phyloP scores from a whole-genome alignment of 2,113 vertebrate species.

The Vanacampus margaritifer region DNA sequence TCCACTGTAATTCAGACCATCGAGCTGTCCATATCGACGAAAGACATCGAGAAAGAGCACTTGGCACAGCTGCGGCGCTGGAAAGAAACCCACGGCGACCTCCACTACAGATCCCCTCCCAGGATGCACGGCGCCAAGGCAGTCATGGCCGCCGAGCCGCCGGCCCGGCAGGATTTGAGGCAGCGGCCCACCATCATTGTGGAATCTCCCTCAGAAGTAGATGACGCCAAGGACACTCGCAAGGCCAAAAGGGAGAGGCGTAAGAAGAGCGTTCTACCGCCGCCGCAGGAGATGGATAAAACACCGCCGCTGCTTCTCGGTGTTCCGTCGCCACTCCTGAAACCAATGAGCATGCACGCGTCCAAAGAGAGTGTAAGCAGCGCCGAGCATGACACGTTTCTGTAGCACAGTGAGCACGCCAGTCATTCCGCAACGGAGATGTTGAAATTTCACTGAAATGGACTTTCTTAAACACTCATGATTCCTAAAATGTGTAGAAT shows the following conservation, averaged over 20 bases:
- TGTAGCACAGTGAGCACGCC: conserved; percentile 75
- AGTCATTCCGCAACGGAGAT: conserved; percentile 6
- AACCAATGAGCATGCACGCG: conserved; percentile 55
- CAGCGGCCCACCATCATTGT: conserved; percentile 86
- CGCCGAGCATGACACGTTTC: conserved; percentile 88
- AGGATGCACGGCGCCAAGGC: conserved; percentile 93
- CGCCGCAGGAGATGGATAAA: conserved; percentile 5
- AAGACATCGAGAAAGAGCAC: conserved; percentile 92
- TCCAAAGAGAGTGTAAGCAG: conserved; percentile 89
- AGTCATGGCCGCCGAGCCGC: conserved; percentile 85
- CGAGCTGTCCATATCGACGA: conserved; percentile 83
- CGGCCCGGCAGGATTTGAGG: conserved; percentile 75
- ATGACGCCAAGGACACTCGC: not conserved
- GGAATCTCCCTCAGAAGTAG: conserved; percentile 41
- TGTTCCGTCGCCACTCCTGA: conserved; percentile 51
- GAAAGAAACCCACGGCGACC: conserved; percentile 85
- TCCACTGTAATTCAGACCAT: conserved; percentile 74
- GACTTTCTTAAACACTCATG: not conserved
- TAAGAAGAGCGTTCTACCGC: not conserved
- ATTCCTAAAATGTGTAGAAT: not conserved
- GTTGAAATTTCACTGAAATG: not conserved
- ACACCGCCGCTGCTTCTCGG: conserved; percentile 7
- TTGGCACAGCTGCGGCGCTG: conserved; percentile 85
- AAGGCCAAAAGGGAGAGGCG: conserved; percentile 9
- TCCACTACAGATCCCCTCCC: conserved; percentile 82